Conservation (phyloP, 2,888 invertebrate genomes). For the Agrotis exclamationis region DNA sequence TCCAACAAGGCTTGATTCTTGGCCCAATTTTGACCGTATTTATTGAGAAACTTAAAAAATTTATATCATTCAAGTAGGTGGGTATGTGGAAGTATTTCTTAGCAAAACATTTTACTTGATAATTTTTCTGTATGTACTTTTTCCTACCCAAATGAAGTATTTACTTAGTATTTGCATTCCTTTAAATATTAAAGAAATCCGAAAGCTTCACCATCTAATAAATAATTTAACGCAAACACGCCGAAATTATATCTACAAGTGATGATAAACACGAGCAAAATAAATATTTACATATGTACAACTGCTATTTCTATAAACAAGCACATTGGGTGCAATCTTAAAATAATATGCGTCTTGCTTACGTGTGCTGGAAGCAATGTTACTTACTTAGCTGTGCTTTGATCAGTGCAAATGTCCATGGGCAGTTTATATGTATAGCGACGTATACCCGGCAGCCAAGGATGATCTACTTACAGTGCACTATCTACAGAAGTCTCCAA, state of each 20-base stretch:
- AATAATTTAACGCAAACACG: not conserved
- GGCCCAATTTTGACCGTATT: not conserved
- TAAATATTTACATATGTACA: conserved; percentile 53
- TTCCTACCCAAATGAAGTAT: no score
- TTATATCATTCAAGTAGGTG: not conserved
- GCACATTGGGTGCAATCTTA: conserved; percentile 22
- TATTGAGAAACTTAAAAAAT: not conserved
- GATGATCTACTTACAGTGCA: conserved; percentile 64
- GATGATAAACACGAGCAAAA: conserved; percentile 14
- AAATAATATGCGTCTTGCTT: conserved; percentile 36
- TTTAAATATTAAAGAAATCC: no score
- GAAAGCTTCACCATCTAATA: not conserved
- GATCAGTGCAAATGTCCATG: conserved; percentile 48
- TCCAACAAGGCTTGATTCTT: conserved; percentile 23
- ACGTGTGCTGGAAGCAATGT: conserved; percentile 54
- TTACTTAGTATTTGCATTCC: no score
- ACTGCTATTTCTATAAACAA: conserved; percentile 18
- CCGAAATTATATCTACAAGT: conserved; percentile 13
- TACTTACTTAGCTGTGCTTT: conserved; percentile 60
- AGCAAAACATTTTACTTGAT: no score
- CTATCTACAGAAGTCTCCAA: conserved; percentile 61
- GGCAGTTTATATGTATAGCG: conserved; percentile 47
- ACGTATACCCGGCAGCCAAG: conserved; percentile 51
- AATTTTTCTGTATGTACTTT: no score
- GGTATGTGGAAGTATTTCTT: not conserved